These are phyloP conservation scores for Metalampra italica DNA, from an alignment of 2,888 invertebrate species.

Conservation along the genomic window DNA sequence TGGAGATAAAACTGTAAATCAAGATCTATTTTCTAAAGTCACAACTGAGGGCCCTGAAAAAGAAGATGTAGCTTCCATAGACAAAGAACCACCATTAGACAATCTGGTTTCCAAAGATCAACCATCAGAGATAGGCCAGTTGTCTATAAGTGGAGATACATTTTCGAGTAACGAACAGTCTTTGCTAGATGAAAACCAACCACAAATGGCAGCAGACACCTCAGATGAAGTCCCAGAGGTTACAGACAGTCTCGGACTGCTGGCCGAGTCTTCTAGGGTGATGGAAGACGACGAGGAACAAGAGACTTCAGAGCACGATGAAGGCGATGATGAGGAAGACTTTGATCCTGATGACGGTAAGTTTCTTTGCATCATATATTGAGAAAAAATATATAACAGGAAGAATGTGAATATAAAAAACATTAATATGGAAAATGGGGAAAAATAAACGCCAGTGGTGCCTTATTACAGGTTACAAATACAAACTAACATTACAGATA, in stretches of 20 bases:
- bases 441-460: too few species aligned
- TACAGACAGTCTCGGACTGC: constrained; percentile 54
- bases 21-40: too few species aligned
- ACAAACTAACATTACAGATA: too few species aligned
- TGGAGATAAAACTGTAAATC: too few species aligned
- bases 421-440: too few species aligned
- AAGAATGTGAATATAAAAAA: too few species aligned
- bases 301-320: constrained; percentile 45
- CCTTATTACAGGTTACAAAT: too few species aligned
- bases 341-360: constrained; percentile 32
- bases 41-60: too few species aligned
- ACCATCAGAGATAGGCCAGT: not conserved
- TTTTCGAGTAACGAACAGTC: not conserved
- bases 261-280: constrained; percentile 58
- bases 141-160: not conserved
- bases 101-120: not conserved
- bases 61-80: too few species aligned
- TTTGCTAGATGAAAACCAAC: constrained; percentile 20
- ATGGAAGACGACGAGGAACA: constrained; percentile 58
- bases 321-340: constrained; percentile 34
- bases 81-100: too few species aligned
- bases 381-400: too few species aligned
- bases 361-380: constrained; percentile 5
- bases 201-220: constrained; percentile 20
- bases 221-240: constrained; percentile 36